These are phyloP conservation scores for Lepidurus apus DNA, from an alignment of 1,140 invertebrate species.

Conservation along the genomic window DNA sequence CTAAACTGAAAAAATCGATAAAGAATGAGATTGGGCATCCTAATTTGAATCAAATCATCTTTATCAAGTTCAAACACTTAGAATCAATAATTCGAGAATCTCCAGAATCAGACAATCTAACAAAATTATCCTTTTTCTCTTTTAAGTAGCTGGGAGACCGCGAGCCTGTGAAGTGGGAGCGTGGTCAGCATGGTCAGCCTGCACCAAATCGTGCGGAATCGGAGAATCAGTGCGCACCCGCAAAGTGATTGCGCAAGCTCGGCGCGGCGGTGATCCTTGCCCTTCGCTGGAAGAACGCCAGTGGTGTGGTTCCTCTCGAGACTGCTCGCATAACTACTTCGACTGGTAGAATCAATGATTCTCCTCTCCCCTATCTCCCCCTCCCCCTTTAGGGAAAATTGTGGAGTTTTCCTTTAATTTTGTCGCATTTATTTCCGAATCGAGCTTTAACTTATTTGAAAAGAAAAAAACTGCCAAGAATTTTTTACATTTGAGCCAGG, in stretches of 20 bases:
- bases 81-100: no score
- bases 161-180: slow-evolving; percentile 77
- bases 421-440: not conserved
- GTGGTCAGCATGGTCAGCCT: slow-evolving; percentile 78
- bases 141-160: slow-evolving; percentile 42
- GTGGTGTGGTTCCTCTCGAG: slow-evolving; percentile 74
- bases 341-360: slow-evolving; percentile 46
- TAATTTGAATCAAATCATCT: no score
- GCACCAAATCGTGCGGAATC: slow-evolving; percentile 77
- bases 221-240: slow-evolving; percentile 74
- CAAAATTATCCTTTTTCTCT: slow-evolving; percentile 25
- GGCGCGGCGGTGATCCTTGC: slow-evolving; percentile 68
- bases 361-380: not conserved
- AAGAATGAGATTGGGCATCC: no score
- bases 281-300: slow-evolving; percentile 73
- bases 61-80: no score
- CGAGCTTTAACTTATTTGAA: slow-evolving; percentile 6
- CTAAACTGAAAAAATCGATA: no score
- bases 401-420: no score
- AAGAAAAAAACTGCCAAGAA: not conserved
- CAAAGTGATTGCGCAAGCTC: slow-evolving; percentile 64
- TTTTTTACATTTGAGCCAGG: not conserved
- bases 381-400: no score
- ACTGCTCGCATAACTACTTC: slow-evolving; percentile 56
- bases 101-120: slow-evolving; percentile 25